Percentiles rank a stretch among this genome's conserved stretches.
These are phyloP conservation scores for Ganaspis sp. DNA, from an alignment of 1,140 invertebrate genomes.

Conservation along the genomic window DNA sequence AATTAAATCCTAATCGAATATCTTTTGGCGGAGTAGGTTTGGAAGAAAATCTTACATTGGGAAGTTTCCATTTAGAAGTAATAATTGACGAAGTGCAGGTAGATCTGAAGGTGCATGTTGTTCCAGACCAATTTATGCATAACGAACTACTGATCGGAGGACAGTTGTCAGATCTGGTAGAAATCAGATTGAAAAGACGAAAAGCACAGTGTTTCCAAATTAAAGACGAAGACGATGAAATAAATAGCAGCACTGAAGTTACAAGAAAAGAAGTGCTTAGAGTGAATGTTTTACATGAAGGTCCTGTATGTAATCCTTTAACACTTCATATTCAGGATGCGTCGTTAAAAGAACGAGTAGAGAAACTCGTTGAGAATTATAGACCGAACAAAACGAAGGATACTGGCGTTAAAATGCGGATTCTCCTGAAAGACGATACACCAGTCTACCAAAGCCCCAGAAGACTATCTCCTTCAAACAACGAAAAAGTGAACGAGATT, in stretches of 20 bases:
- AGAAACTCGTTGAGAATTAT: conserved; percentile 38
- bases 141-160: no score
- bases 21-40: no score
- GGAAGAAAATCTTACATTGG: no score
- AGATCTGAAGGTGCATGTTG: no score
- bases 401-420: conserved; percentile 40
- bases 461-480: conserved; percentile 20
- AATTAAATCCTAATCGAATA: no score
- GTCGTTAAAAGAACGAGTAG: background rate
- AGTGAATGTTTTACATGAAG: conserved; percentile 33
- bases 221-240: conserved; percentile 14
- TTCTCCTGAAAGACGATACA: conserved; percentile 41
- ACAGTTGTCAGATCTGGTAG: no score
- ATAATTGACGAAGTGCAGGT: no score
- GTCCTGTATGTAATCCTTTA: conserved; percentile 30
- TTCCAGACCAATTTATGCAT: no score
- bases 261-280: conserved; percentile 28
- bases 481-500: conserved; percentile 30
- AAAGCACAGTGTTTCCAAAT: no score
- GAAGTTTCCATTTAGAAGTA: no score
- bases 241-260: conserved; percentile 6
- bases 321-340: conserved; percentile 29
- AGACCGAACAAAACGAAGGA: conserved; percentile 39
- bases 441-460: no score
- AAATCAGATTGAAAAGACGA: no score